Percentiles rank a stretch among this genome's conserved stretches.
Conservation (phyloP, 2,797 vertebrate species). For the Poecilia gillii region DNA sequence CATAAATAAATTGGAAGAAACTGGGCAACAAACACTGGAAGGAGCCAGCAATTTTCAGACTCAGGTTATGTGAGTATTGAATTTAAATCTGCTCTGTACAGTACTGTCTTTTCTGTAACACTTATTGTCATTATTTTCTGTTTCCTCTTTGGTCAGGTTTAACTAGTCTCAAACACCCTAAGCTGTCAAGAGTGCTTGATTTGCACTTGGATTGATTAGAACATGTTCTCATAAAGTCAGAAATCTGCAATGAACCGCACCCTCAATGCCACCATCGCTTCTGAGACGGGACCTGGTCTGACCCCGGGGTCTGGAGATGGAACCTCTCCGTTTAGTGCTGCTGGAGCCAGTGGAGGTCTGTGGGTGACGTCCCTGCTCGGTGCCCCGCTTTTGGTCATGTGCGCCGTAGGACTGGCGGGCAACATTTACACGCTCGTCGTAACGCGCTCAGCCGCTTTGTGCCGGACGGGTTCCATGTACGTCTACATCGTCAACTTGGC, state of each 20-base stretch:
- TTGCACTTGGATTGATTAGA: not conserved
- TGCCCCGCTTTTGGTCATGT: constrained; percentile 80
- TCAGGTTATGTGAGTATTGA: not conserved
- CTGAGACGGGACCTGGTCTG: constrained; percentile 46
- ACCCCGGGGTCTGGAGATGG: constrained; percentile 40
- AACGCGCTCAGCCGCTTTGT: constrained; percentile 79
- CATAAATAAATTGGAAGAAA: not conserved
- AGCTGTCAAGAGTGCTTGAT: not conserved
- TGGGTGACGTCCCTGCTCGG: constrained; percentile 81
- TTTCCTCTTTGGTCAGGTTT: constrained; percentile 2
- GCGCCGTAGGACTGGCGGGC: constrained; percentile 79
- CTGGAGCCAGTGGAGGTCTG: constrained; percentile 52
- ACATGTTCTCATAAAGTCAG: not conserved
- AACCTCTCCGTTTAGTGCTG: constrained; percentile 23
- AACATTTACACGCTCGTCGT: constrained; percentile 86
- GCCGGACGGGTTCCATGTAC: constrained; percentile 82
- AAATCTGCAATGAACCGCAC: constrained; percentile 72
- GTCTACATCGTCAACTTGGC: constrained; percentile 87
- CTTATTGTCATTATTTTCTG: not conserved
- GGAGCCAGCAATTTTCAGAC: not conserved
- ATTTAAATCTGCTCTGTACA: not conserved
- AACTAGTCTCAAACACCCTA: not conserved
- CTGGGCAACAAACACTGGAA: not conserved
- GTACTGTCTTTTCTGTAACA: not conserved
- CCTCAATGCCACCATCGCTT: constrained; percentile 61